Percentiles rank a stretch among this genome's conserved stretches.
Conservation (phyloP, 2,888 invertebrate species). For the Cacoxenus indagator region DNA sequence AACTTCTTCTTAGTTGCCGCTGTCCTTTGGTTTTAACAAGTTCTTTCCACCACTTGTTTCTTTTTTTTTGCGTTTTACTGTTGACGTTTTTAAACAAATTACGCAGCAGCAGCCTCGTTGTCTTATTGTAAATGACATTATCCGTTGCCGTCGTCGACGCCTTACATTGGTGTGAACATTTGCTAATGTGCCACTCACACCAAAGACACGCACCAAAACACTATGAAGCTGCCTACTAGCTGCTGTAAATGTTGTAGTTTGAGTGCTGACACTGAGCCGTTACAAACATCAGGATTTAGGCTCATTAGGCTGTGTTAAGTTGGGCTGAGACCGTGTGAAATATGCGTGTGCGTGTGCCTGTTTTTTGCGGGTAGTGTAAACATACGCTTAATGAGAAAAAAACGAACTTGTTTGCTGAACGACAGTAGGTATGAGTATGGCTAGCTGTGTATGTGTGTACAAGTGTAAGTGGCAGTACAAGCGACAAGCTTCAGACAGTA, state of each 20-base stretch:
- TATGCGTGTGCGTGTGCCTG: conserved; percentile 32
- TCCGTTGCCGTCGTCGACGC: conserved; percentile 3
- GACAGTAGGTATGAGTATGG: background rate
- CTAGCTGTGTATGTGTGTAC: background rate
- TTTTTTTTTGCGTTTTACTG: conserved; percentile 43
- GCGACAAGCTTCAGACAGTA: background rate
- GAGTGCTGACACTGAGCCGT: background rate
- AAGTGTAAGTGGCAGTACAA: background rate
- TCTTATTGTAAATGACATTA: background rate
- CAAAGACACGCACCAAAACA: background rate
- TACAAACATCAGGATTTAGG: conserved; percentile 44
- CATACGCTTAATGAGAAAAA: conserved; percentile 58
- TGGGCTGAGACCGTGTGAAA: conserved; percentile 55
- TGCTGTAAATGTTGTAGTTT: conserved; percentile 2
- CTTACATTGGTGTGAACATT: conserved; percentile 5
- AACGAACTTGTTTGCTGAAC: conserved; percentile 50
- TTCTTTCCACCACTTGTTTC: conserved; percentile 32
- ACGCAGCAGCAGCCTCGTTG: conserved; percentile 30
- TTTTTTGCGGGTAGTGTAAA: conserved; percentile 41
- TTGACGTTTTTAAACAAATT: conserved; percentile 57
- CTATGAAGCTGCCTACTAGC: background rate
- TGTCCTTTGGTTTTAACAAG: conserved; percentile 28
- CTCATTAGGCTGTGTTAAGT: conserved; percentile 49
- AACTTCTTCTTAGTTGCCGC: conserved; percentile 37
- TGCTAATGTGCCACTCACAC: conserved; percentile 27